Base-by-base conservation (phyloP, 1,140 invertebrate species). In the Brachionus asplanchnoidis region DNA sequence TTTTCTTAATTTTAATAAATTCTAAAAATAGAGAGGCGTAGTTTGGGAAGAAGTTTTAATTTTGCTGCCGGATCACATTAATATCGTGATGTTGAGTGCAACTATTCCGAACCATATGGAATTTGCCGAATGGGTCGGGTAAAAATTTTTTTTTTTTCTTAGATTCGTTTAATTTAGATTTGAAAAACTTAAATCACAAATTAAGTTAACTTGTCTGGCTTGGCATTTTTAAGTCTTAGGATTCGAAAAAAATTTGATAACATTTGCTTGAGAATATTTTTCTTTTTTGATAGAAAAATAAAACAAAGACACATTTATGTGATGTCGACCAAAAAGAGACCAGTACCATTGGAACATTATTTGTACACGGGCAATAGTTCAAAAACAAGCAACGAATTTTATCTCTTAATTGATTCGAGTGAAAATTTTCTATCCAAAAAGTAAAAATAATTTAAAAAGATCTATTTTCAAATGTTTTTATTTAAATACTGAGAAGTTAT, bases 1-100 rank as follows among this genome's bases (percentile, higher is more conserved):
- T 85, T 82, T 46, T 12, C 1, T 44, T 7, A 75, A 14, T 20
- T 42, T 87, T 36, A 7, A 36, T 36, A 36, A 36, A 36, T 4
- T 86, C 79, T 85, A 85, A 78, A 90, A 90, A 53, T 86, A 95
- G 92, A 91, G 98, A 86, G 98, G 98, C 17, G 96, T 99, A 87
- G 97, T 99, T 1, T 99, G 98, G 97, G 98, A 99, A 91, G 97
- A 99, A 91, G 96, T 97, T 1, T 91, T 99, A 0, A 99, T 99
- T 86, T 92, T 99, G 88, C 89, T 99, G 50, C 97, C 97, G 0
- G 92, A 93, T 14, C 95, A 97, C 88, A 95, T 99, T 1, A 95
- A 93, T 86, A 96, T 99, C 84, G 96, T 99, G 2, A 94, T 99
- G 93, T 90, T 99, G 11, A 97, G 95, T 88, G 98, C 98, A 1